Conservation (phyloP, 2,888 invertebrate genomes). For the Tipula confusa region DNA sequence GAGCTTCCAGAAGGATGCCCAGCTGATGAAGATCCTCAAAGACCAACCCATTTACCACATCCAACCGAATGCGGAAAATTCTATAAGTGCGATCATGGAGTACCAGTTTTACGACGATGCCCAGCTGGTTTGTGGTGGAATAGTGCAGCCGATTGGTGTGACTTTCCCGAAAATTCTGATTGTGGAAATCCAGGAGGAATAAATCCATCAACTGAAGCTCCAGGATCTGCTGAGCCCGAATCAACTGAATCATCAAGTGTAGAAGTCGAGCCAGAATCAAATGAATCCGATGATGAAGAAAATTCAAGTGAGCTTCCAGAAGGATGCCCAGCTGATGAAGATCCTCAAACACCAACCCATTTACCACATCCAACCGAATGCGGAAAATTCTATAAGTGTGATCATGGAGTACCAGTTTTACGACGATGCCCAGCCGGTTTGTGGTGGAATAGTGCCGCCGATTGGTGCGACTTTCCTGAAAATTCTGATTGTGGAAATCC, state of each 20-base stretch:
- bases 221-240: neutral
- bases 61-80: conserved; percentile 28
- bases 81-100: neutral
- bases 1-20: conserved; percentile 25
- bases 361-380: conserved; percentile 27
- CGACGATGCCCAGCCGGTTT: neutral
- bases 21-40: neutral
- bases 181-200: neutral
- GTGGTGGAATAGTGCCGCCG: neutral
- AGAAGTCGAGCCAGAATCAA: too few species aligned
- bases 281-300: too few species aligned
- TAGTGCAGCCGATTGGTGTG: neutral
- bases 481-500: neutral
- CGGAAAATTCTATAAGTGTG: neutral
- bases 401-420: neutral
- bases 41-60: neutral
- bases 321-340: neutral
- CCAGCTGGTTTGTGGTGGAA: neutral
- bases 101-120: neutral
- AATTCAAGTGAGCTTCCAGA: neutral
- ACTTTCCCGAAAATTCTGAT: neutral
- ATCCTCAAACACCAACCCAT: neutral
- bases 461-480: neutral
- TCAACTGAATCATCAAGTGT: too few species aligned
- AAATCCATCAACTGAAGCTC: neutral